Evolutionary conservation across 2,797 vertebrate genomes (phyloP).

Genomic region (Capromys pilorides): DNA sequence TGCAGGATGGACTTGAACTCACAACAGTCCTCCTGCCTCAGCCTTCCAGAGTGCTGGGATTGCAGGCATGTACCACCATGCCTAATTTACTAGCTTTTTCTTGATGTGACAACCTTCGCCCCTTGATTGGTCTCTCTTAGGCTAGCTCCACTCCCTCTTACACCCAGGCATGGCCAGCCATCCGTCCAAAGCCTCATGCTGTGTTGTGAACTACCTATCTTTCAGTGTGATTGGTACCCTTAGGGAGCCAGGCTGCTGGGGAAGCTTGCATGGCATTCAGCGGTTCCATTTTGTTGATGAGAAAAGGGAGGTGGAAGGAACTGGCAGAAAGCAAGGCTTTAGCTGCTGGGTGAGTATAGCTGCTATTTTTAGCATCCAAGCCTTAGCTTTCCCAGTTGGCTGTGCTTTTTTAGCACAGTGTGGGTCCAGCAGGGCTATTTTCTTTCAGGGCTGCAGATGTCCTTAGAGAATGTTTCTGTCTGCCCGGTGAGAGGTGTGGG

Average conservation of each 20-base stretch:
- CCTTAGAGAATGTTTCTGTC: slow-evolving; percentile 70
- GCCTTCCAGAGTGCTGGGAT: too few species aligned
- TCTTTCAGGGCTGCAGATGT: slow-evolving; percentile 76
- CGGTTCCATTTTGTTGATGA: slow-evolving; percentile 71
- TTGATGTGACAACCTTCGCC: background rate
- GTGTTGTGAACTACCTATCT: slow-evolving; percentile 38
- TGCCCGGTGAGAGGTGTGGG: slow-evolving; percentile 30
- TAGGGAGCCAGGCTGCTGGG: slow-evolving; percentile 65
- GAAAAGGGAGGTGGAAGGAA: slow-evolving; percentile 53
- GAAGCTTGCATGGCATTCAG: slow-evolving; percentile 68
- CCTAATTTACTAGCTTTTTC: too few species aligned
- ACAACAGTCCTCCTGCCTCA: too few species aligned
- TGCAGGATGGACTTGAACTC: too few species aligned
- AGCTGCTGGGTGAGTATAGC: slow-evolving; percentile 76
- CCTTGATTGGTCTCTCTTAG: slow-evolving; percentile 24
- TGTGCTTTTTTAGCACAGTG: slow-evolving; percentile 79
- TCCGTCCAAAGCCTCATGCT: slow-evolving; percentile 35
- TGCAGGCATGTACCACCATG: too few species aligned
- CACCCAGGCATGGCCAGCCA: background rate
- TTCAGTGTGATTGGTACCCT: slow-evolving; percentile 59
- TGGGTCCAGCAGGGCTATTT: slow-evolving; percentile 74
- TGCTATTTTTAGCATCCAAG: slow-evolving; percentile 80
- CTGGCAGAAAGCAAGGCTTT: slow-evolving; percentile 78
- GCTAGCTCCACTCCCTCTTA: background rate
- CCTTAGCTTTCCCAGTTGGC: slow-evolving; percentile 78